Percentiles rank a stretch among this genome's conserved stretches.
Conservation (phyloP, 2,888 invertebrate species). For the Drosophila anceps region DNA sequence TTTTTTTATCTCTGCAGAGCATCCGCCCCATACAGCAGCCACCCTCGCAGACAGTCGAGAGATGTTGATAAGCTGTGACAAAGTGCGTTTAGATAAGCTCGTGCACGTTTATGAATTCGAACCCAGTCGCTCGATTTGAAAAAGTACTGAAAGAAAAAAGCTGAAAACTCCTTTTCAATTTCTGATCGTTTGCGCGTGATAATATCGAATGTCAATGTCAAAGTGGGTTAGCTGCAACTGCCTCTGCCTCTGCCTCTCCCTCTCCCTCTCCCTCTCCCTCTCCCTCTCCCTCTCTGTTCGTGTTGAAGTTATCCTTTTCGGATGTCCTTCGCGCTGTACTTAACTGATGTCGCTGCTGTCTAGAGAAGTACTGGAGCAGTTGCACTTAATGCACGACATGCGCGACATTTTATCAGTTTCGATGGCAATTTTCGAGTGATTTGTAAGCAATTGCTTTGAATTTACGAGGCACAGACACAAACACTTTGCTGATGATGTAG, state of each 20-base stretch:
- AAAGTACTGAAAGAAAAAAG: conserved; percentile 60
- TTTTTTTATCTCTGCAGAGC: conserved; percentile 1
- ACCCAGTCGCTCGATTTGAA: conserved; percentile 35
- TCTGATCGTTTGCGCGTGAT: conserved; percentile 72
- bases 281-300: not conserved
- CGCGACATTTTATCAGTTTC: conserved; percentile 59
- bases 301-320: conserved; percentile 42
- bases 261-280: not conserved
- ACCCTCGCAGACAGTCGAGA: conserved; percentile 22
- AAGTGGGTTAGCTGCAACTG: conserved; percentile 34
- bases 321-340: conserved; percentile 41
- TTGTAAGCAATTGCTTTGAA: conserved; percentile 72
- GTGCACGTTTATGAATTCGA: conserved; percentile 36
- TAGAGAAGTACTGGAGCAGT: conserved; percentile 31
- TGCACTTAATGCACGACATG: conserved; percentile 70
- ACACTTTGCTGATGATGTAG: conserved; percentile 6
- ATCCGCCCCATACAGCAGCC: conserved; percentile 3
- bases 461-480: conserved; percentile 45
- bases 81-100: conserved; percentile 68
- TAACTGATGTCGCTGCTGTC: conserved; percentile 63
- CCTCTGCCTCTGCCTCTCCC: not conserved
- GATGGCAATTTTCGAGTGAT: conserved; percentile 77
- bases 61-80: conserved; percentile 81
- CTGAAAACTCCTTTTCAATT: conserved; percentile 72
- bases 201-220: conserved; percentile 79